Conservation (phyloP, 1,140 invertebrate genomes). For the Ostrea denselamellosa region DNA sequence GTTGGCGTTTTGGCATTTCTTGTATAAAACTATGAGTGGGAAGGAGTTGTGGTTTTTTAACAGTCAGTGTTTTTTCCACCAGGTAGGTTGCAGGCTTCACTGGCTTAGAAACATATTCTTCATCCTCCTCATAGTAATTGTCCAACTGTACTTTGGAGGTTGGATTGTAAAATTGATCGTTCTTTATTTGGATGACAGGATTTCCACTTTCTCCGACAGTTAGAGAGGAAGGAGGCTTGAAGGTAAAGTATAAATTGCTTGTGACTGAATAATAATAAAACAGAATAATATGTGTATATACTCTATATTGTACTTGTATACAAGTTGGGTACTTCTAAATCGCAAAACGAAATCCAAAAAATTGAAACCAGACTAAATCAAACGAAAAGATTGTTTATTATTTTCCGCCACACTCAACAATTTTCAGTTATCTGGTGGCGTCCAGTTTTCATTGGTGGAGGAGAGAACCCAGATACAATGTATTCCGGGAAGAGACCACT, state of each 20-base stretch:
- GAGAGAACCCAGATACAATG: no score
- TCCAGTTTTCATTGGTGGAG: no score
- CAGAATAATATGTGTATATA: neutral
- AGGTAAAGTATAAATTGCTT: conserved; percentile 38
- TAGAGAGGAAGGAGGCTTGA: conserved; percentile 50
- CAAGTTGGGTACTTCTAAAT: no score
- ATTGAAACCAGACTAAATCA: no score
- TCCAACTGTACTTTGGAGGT: neutral
- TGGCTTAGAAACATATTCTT: neutral
- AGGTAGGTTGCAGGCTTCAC: conserved; percentile 32
- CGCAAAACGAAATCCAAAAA: no score
- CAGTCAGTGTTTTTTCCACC: conserved; percentile 56
- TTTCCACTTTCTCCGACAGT: conserved; percentile 55
- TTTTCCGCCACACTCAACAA: no score
- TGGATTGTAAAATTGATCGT: conserved; percentile 4
- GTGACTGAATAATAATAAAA: neutral
- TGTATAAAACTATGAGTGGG: conserved; percentile 11
- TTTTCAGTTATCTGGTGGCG: no score
- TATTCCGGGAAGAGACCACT: no score
- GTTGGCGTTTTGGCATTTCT: neutral
- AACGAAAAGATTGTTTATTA: no score
- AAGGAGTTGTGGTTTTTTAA: conserved; percentile 50
- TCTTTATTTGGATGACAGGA: conserved; percentile 40
- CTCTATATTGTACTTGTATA: no score
- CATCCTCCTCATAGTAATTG: conserved; percentile 19